Percentiles rank a stretch among this genome's conserved stretches.
phyloP scores from a whole-genome alignment of 2,888 invertebrate species.

The Thelaira solivaga region DNA sequence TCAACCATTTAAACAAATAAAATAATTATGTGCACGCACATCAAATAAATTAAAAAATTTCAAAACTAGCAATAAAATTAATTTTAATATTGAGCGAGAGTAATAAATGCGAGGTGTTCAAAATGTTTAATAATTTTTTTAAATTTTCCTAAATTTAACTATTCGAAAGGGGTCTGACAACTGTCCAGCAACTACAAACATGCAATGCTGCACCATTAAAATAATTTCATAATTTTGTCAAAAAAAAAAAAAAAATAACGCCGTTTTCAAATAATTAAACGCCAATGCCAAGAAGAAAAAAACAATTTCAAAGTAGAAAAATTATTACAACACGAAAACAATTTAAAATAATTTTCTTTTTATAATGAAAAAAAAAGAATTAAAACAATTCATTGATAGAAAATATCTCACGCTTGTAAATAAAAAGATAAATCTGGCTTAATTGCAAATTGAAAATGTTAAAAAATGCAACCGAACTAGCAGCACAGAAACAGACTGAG shows the following conservation, averaged over 20 bases:
- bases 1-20: slow-evolving; percentile 2
- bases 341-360: slow-evolving; percentile 58
- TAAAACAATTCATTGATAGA: slow-evolving; percentile 22
- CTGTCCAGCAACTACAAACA: slow-evolving; percentile 46
- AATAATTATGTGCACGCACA: slow-evolving; percentile 54
- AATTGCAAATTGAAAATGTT: slow-evolving; percentile 61
- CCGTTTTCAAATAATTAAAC: neutral
- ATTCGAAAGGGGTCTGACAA: neutral
- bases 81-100: neutral
- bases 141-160: neutral
- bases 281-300: neutral
- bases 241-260: too few species aligned
- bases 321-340: slow-evolving; percentile 55
- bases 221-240: neutral
- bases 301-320: neutral
- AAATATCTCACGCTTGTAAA: slow-evolving; percentile 61
- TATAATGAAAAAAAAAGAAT: neutral
- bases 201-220: slow-evolving; percentile 35
- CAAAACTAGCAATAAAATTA: neutral
- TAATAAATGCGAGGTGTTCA: slow-evolving; percentile 28
- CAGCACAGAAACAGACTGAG: neutral
- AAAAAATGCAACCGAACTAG: slow-evolving; percentile 23
- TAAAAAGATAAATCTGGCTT: slow-evolving; percentile 58
- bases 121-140: slow-evolving; percentile 19
- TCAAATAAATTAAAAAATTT: slow-evolving; percentile 44